Conservation (phyloP, 2,797 vertebrate genomes). For the Mionectes olivaceus region DNA sequence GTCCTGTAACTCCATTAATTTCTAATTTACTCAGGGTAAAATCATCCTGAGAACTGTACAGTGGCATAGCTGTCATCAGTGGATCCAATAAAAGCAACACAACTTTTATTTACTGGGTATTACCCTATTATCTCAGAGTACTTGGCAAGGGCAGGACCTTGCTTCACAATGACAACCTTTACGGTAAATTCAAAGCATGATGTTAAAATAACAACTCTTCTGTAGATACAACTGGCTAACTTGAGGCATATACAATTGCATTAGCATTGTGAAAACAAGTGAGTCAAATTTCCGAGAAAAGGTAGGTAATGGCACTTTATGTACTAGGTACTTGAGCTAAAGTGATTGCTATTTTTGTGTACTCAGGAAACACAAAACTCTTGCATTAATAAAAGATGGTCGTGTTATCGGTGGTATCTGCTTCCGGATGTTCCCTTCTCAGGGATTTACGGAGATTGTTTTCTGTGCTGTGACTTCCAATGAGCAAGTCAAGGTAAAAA, state of each 20-base stretch:
- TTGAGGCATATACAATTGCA: background rate
- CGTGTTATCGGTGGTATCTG: constrained; percentile 99
- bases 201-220: background rate
- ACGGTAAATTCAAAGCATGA: background rate
- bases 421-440: constrained; percentile 98
- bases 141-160: background rate
- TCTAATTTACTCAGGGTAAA: background rate
- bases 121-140: background rate
- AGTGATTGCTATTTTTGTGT: constrained; percentile 38
- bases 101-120: background rate
- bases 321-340: background rate
- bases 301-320: background rate
- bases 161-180: background rate
- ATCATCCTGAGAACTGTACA: background rate
- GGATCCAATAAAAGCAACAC: background rate
- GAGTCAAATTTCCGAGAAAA: constrained; percentile 8
- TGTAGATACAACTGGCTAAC: background rate
- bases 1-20: background rate
- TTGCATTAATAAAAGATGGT: constrained; percentile 98
- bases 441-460: constrained; percentile 98
- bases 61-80: background rate
- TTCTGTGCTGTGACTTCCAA: constrained; percentile 99
- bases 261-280: background rate
- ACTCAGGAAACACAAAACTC: constrained; percentile 96
- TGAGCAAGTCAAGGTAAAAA: constrained; percentile 96